Evolutionary conservation across 92 coral and sea anemone species (phyloP), one percentile per base, ranked within the genome.

Genomic region (Parazoanthus darwini): DNA sequence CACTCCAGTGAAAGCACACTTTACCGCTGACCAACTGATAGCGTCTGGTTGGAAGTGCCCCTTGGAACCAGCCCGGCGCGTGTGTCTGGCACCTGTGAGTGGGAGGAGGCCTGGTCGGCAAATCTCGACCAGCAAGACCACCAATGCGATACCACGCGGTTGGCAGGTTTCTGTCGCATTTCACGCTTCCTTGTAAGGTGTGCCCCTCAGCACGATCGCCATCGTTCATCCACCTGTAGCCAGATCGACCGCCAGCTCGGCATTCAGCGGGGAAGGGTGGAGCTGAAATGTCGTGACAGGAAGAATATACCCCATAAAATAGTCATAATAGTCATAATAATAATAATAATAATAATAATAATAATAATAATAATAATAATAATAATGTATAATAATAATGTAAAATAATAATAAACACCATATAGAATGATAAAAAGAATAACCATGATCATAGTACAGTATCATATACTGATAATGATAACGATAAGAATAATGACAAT

Each of bases 141-240:
- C 74, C 46, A 74, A 91, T 74, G 48, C 93, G 80, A 50, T 91
- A 91, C 93, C 93, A 91, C 9, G 58, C 90, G 46, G 74, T n/a
- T 22, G 76, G 25, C 1, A 88, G 86, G 1, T 48, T 44, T 8
- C 37, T 77, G 50, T 91, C 93, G 78, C 93, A 91, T 76, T 29
- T 83, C 5, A 11, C 87, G 3, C 1, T 5, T 71, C 87, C 87
- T 0, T 8, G 9, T 23, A 46, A 5, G 26, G 33, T 18, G 78
- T 83, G 79, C 10, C 78, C 87, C 23, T 2, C 11, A 1, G 87
- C 87, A 7, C 87, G 78, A 33, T 84, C 87, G 25, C 68, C 68
- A 18, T 84, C 79, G 37, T 84, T 84, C 48, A 84, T 7, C 78
- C 67, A 70, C 42, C 10, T 84, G 37, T 71, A 84, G 14, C 79